phyloP scores from a whole-genome alignment of 2,888 invertebrate species.

The Perdita meconis region DNA sequence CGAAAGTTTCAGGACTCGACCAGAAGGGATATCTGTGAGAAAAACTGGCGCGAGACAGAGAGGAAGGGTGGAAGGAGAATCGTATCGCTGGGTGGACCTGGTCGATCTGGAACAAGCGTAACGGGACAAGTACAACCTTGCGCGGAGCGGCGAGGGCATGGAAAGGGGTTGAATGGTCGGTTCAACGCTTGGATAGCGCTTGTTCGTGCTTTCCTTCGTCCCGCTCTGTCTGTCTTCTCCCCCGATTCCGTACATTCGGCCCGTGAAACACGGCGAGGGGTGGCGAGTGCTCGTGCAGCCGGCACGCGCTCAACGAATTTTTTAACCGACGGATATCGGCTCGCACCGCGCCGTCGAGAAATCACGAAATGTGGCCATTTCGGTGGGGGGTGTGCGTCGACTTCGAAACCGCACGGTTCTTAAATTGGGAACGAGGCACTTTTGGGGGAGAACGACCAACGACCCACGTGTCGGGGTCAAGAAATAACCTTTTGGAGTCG shows the following conservation, averaged over 20 bases:
- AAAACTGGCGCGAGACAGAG: background rate
- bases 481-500: too few species aligned
- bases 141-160: slow-evolving; percentile 19
- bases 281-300: slow-evolving; percentile 74
- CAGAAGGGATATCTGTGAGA: background rate
- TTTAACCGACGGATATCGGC: slow-evolving; percentile 76
- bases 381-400: background rate
- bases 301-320: slow-evolving; percentile 81
- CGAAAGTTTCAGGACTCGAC: background rate
- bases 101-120: slow-evolving; percentile 19
- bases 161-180: slow-evolving; percentile 39
- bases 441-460: too few species aligned
- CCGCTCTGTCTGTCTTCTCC: slow-evolving; percentile 47
- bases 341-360: slow-evolving; percentile 7
- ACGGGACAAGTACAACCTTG: slow-evolving; percentile 34
- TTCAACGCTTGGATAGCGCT: slow-evolving; percentile 30
- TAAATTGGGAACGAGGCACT: too few species aligned
- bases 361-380: background rate
- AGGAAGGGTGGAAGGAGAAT: background rate
- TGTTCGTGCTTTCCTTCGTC: slow-evolving; percentile 36
- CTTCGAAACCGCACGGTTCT: background rate
- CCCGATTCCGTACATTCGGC: slow-evolving; percentile 20
- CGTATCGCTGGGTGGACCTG: background rate
- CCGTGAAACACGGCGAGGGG: slow-evolving; percentile 68
- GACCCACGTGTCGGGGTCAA: too few species aligned